phyloP scores from a whole-genome alignment of 2,113 vertebrate species.

The Halcyon malimbica region DNA sequence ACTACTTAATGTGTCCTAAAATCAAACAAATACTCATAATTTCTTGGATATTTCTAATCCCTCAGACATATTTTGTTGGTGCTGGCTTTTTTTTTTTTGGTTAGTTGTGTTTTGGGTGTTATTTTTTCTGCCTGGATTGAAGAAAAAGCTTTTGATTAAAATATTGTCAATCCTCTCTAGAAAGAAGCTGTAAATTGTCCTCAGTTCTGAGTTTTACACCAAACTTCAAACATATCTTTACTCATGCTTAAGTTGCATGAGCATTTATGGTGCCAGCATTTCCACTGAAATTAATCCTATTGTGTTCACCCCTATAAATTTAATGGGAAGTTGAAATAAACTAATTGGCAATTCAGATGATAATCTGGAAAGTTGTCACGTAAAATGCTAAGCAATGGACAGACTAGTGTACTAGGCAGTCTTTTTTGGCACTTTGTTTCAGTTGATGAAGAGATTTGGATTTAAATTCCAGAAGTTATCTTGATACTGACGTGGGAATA shows the following conservation, averaged over 20 bases:
- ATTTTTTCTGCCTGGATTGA: not conserved
- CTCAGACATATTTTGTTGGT: not conserved
- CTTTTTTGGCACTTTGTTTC: not conserved
- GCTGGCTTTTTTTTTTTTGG: not conserved
- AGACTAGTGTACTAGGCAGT: not conserved
- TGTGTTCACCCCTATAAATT: not conserved
- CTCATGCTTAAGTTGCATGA: not conserved
- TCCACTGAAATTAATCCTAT: not conserved
- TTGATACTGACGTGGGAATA: not conserved
- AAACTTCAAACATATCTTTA: not conserved
- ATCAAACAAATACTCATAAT: not conserved
- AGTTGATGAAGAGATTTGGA: not conserved
- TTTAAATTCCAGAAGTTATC: not conserved
- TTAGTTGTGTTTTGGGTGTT: not conserved
- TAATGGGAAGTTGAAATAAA: not conserved
- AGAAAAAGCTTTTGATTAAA: not conserved
- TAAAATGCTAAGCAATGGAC: not conserved
- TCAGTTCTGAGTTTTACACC: not conserved
- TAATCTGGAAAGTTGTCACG: not conserved
- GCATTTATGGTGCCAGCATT: not conserved
- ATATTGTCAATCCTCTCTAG: not conserved
- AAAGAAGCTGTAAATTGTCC: not conserved
- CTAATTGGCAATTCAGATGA: not conserved
- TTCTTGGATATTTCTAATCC: not conserved
- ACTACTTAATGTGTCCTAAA: not conserved